Conservation (phyloP, 2,888 invertebrate genomes). For the Seira ritae region DNA sequence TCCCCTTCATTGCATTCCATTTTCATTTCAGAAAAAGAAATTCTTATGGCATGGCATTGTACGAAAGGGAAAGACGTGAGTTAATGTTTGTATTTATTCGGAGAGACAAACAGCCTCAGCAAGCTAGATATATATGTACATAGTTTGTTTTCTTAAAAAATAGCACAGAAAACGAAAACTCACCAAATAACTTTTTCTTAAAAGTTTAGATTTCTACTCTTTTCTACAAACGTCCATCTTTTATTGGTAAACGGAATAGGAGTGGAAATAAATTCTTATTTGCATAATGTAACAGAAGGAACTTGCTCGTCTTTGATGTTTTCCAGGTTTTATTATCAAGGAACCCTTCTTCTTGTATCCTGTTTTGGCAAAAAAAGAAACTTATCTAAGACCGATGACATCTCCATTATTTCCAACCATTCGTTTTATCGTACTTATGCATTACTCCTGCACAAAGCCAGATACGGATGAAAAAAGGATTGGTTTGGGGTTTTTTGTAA, state of each 20-base stretch:
- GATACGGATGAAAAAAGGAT: no score
- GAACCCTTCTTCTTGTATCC: no score
- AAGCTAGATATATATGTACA: no score
- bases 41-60: no score
- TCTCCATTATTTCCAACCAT: no score
- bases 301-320: conserved; percentile 27
- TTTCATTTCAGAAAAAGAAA: no score
- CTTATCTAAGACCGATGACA: no score
- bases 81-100: neutral
- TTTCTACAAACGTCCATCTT: neutral
- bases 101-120: neutral
- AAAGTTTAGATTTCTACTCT: neutral
- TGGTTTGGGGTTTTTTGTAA: no score
- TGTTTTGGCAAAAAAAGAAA: no score
- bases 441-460: no score
- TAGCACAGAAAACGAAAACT: neutral
- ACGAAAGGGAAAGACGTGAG: neutral
- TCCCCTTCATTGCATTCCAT: neutral
- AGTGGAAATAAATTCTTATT: conserved; percentile 53
- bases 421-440: no score
- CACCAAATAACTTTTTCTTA: neutral
- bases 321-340: no score
- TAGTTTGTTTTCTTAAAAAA: neutral
- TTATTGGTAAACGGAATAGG: neutral
- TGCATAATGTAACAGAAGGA: conserved; percentile 54